Base-by-base conservation (phyloP, 2,797 vertebrate genomes). In the Sandelia bainsii region DNA sequence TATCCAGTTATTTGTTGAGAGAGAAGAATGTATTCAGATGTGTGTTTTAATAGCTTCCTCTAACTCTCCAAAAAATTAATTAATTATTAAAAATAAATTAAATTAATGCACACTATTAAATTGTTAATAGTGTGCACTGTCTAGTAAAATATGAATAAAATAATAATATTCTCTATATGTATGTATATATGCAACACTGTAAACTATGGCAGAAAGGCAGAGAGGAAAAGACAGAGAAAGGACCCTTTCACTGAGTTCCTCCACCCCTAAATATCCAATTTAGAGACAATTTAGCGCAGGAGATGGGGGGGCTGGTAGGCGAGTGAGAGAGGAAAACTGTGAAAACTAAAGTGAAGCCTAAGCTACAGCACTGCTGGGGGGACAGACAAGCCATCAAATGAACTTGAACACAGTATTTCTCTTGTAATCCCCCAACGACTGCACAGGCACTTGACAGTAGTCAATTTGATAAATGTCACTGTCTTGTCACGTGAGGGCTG, bases 211-310 rank as follows among this genome's bases (percentile, higher is more conserved):
- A 72, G 70, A 32, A 4, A 27, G 17, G 52, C 73, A 58, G 51
- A 72, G 37, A 59, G 29, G 49, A 20, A 60, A 44, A 69, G 69
- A 70, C 39, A 42, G 37, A 75, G 54, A 68, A 66, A 81, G 71
- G 71, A 54, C 52, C 45, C 40, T 75, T 61, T 75, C 70, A 75
- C 48, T 53, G 77, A 77, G 75, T 70, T 85, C 50, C 53, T 27
- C 53, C 67, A 70, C 78, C 69, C 62, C 58, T 80, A 87, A 89
- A 90, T 86, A 92, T 91, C 90, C 77, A 85, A 91, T 93, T 92
- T 88, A 79, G 60, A 85, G 76, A 81, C 77, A 89, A 92, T 91
- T 89, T 84, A 85, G 64, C 82, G 62, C 46, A 59, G 63, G 67
- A 52, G 51, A 71, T n/a, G 79, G 50, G 79, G 82, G 76, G 80